Percentiles rank a stretch among this genome's conserved stretches.
Conservation (phyloP, 2,888 invertebrate genomes). For the Homarus gammarus region DNA sequence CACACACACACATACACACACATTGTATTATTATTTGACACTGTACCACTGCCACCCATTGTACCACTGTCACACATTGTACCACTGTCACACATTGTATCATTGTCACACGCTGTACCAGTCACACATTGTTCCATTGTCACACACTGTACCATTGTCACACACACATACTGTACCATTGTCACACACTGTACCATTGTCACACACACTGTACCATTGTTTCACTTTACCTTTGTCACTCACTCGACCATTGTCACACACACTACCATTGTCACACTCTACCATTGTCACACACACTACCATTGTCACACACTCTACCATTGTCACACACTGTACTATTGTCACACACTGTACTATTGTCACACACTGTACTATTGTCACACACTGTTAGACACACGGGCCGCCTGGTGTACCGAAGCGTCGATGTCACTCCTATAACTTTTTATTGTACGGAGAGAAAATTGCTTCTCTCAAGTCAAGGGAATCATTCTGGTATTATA, state of each 20-base stretch:
- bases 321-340: background rate
- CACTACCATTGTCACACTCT: too few relatives aligned
- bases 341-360: background rate
- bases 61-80: background rate
- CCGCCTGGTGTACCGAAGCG: conserved; percentile 5
- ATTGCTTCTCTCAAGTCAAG: background rate
- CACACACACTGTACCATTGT: too few relatives aligned
- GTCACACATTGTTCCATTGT: background rate
- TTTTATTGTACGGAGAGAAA: conserved; percentile 33
- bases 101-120: background rate
- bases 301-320: too few relatives aligned
- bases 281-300: too few relatives aligned
- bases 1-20: background rate
- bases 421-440: conserved; percentile 37
- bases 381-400: background rate
- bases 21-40: too few relatives aligned
- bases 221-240: too few relatives aligned
- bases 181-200: too few relatives aligned
- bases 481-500: conserved; percentile 23
- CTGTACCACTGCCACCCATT: too few relatives aligned
- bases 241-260: too few relatives aligned
- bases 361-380: conserved; percentile 1
- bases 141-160: background rate
- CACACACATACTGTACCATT: too few relatives aligned
- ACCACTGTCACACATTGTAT: background rate